Evolutionary conservation across 2,888 invertebrate genomes (phyloP), one percentile per base, ranked within the genome.

Genomic region (Ctena decussata): DNA sequence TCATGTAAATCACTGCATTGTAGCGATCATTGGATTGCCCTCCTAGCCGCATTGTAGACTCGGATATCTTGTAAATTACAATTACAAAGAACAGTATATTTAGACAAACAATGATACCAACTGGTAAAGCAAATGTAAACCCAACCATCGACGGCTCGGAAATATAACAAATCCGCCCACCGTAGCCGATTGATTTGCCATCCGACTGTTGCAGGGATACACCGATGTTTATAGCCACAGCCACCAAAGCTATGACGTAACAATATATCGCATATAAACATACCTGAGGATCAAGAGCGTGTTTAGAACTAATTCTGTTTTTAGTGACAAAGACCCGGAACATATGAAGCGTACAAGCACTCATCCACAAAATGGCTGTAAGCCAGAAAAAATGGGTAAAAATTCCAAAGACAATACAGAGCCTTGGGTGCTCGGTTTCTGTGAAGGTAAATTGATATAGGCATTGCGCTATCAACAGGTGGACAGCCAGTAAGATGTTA

Each of bases 301-400:
- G 49, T 0, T 85, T 76, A 5, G 88, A 88, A 3, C 88, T 76
- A 39, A 85, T 84, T 30, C 85, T 88, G 37, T 85, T 80, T 35
- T 85, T 85, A 0, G 88, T 85, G 0, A 88, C 88, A 71, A 89
- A 89, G 18, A 85, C 85, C 18, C 89, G 84, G 37, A 85, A 89
- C 89, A 89, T 89, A 53, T 89, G 89, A 35, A 89, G n/a, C n/a
- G 89, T 85, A 37, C 89, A 89, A n/a, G 82, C 85, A 65, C 87
- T 89, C 89, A 87, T 89, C 89, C 89, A 89, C n/a, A 89, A 84
- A 35, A 89, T 84, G 18, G 85, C 84, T 6, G 84, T 85, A 18
- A 89, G 83, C 87, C 87, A 89, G 41, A 87, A 87, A 18, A 81
- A 65, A 46, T 89, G 89, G 1, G 85, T 86, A 21, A 85, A 46